Conservation (phyloP, 2,888 invertebrate species). For the Chrysolina americana region DNA sequence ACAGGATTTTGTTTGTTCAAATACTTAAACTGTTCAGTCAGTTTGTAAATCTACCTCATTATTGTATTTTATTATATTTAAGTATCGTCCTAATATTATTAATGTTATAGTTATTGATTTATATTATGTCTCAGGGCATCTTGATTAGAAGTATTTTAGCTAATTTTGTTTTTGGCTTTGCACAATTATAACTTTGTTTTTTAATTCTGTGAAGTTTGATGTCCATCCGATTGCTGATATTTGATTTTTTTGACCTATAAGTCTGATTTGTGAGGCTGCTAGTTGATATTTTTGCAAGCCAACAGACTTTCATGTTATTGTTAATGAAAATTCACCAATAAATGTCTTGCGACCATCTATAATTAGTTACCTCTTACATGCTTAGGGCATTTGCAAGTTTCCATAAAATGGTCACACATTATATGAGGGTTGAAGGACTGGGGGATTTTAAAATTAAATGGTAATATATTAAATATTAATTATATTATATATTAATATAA, state of each 20-base stretch:
- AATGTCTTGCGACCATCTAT: conserved; percentile 7
- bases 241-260: conserved; percentile 60
- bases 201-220: conserved; percentile 25
- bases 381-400: no score
- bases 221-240: conserved; percentile 46
- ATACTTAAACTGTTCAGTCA: conserved; percentile 59
- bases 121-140: conserved; percentile 65
- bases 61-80: conserved; percentile 53
- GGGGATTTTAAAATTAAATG: no score
- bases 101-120: conserved; percentile 58
- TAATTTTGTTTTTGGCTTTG: conserved; percentile 33
- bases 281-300: conserved; percentile 64
- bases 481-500: no score
- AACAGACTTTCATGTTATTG: conserved; percentile 55
- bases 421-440: no score
- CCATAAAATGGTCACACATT: no score
- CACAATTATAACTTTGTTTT: conserved; percentile 24
- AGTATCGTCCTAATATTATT: conserved; percentile 61
- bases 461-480: no score
- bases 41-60: conserved; percentile 65
- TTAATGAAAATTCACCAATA: conserved; percentile 27
- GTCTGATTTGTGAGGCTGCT: conserved; percentile 67
- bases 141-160: conserved; percentile 52
- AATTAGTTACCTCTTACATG: background rate
- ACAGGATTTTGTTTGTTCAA: conserved; percentile 55